Conservation (phyloP, 2,888 invertebrate species). For the Tiphia femorata region DNA sequence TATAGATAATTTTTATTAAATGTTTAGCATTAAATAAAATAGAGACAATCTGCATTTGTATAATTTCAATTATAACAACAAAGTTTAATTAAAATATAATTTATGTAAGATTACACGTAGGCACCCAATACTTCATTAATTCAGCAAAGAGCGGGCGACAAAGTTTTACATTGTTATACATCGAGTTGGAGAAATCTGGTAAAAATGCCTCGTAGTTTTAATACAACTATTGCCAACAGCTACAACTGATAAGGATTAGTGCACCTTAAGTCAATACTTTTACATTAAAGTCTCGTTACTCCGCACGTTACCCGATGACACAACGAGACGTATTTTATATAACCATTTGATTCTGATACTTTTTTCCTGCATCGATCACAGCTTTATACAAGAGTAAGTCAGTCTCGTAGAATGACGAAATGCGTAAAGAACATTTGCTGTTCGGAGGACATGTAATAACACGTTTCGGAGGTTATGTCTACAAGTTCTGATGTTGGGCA, state of each 20-base stretch:
- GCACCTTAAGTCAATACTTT: constrained; percentile 25
- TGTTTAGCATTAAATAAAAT: constrained; percentile 55
- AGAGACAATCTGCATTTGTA: constrained; percentile 58
- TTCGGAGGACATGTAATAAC: not conserved
- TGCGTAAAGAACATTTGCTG: not conserved
- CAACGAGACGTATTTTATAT: too few relatives aligned
- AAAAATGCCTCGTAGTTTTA: constrained; percentile 17
- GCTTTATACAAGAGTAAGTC: not conserved
- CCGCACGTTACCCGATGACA: too few relatives aligned
- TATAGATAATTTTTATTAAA: constrained; percentile 46
- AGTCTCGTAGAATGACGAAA: not conserved
- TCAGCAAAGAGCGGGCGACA: constrained; percentile 18
- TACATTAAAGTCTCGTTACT: constrained; percentile 22
- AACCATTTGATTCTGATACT: not conserved
- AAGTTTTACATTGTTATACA: constrained; percentile 32
- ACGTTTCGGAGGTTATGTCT: constrained; percentile 10
- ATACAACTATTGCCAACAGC: constrained; percentile 35
- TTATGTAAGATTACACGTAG: constrained; percentile 40
- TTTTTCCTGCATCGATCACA: not conserved
- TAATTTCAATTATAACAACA: constrained; percentile 54
- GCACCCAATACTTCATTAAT: constrained; percentile 23
- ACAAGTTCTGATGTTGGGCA: constrained; percentile 43
- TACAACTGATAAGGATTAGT: constrained; percentile 26
- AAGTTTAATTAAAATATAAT: constrained; percentile 48
- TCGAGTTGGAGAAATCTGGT: constrained; percentile 23